Evolutionary conservation across 2,888 invertebrate species (phyloP).

Genomic region (Agonopterix arenella): DNA sequence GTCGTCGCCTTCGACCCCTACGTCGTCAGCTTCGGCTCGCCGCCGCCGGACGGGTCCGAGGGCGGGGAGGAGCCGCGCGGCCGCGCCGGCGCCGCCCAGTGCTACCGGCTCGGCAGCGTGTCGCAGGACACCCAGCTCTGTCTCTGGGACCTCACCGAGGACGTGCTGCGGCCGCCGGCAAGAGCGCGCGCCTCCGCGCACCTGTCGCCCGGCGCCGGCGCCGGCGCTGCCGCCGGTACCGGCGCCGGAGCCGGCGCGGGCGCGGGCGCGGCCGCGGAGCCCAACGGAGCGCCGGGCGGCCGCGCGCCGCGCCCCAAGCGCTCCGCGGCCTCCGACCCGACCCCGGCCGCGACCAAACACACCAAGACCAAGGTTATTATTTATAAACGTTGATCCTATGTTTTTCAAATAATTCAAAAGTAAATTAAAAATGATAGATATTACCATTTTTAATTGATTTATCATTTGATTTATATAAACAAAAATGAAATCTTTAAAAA

Average conservation of each 20-base stretch:
- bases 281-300: slow-evolving; percentile 2
- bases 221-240: slow-evolving; percentile 47
- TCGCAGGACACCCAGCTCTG: slow-evolving; percentile 98
- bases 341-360: slow-evolving; percentile 56
- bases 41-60: slow-evolving; percentile 77
- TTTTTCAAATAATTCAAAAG: too few relatives aligned
- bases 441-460: too few relatives aligned
- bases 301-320: slow-evolving; percentile 50
- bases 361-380: slow-evolving; percentile 31
- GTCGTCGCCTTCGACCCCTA: slow-evolving; percentile 96
- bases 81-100: slow-evolving; percentile 46
- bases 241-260: slow-evolving; percentile 15
- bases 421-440: too few relatives aligned
- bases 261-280: slow-evolving; percentile 48
- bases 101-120: slow-evolving; percentile 91
- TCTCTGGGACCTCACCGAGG: slow-evolving; percentile 98
- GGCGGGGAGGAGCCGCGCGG: slow-evolving; percentile 79
- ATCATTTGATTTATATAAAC: too few relatives aligned
- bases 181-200: slow-evolving; percentile 60
- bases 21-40: slow-evolving; percentile 78
- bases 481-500: too few relatives aligned
- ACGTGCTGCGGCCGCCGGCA: slow-evolving; percentile 88
- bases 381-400: too few relatives aligned
- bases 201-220: slow-evolving; percentile 30
- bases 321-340: slow-evolving; percentile 45